Conservation (phyloP, 1,140 invertebrate genomes). For the Agraylea sexmaculata region DNA sequence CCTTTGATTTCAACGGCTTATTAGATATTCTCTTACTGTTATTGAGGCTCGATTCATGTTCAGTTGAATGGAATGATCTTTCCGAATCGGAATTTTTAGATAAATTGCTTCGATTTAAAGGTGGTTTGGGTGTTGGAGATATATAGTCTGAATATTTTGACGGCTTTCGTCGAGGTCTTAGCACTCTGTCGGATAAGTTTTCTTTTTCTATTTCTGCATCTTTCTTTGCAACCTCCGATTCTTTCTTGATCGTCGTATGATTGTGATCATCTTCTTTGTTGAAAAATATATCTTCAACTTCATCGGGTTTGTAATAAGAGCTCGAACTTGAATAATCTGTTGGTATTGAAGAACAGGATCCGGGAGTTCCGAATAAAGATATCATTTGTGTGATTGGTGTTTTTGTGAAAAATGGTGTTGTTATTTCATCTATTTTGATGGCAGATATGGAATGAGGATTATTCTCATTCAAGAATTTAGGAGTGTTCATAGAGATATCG, state of each 20-base stretch:
- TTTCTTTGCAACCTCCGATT: not conserved
- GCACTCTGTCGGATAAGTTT: slow-evolving; percentile 3
- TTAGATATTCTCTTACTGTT: not conserved
- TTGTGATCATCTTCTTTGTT: not conserved
- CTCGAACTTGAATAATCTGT: slow-evolving; percentile 19
- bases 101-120: not conserved
- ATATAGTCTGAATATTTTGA: slow-evolving; percentile 1
- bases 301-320: slow-evolving; percentile 21
- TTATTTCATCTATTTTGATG: slow-evolving; percentile 15
- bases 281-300: slow-evolving; percentile 15
- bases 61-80: too few relatives aligned
- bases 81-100: not conserved
- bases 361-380: slow-evolving; percentile 8
- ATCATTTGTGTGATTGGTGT: slow-evolving; percentile 4
- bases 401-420: slow-evolving; percentile 15
- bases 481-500: slow-evolving; percentile 17
- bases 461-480: slow-evolving; percentile 16
- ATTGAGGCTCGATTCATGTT: too few relatives aligned
- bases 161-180: slow-evolving; percentile 5
- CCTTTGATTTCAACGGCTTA: not conserved
- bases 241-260: not conserved
- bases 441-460: slow-evolving; percentile 10
- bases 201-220: not conserved
- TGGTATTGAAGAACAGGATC: slow-evolving; percentile 13
- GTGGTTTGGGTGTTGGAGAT: not conserved